These are phyloP conservation scores for Crotalus viridis DNA, from an alignment of 2,113 vertebrate species.

Conservation along the genomic window DNA sequence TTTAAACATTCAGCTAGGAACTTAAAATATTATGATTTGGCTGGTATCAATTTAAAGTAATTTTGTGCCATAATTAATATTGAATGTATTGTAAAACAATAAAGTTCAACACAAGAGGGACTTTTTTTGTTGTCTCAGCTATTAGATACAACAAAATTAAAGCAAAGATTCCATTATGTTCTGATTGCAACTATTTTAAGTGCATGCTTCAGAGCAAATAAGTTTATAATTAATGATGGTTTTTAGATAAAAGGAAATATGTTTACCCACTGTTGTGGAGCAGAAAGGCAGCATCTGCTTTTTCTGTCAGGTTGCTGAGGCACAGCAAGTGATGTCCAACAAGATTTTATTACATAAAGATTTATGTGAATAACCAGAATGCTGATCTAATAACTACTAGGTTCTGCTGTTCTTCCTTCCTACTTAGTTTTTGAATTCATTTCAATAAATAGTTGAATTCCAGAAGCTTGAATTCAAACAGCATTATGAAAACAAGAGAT, in stretches of 20 bases:
- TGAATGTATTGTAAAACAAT: not conserved
- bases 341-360: constrained; percentile 3
- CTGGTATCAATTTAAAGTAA: not conserved
- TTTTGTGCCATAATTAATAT: not conserved
- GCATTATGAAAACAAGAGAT: not conserved
- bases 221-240: not conserved
- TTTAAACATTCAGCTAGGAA: not conserved
- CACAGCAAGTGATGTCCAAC: constrained; percentile 16
- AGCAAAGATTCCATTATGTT: not conserved
- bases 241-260: not conserved
- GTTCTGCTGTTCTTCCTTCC: not conserved
- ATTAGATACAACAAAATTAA: not conserved
- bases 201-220: not conserved
- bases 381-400: constrained; percentile 6
- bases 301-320: constrained; percentile 3
- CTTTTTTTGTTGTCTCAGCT: not conserved
- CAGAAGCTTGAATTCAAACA: not conserved
- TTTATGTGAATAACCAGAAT: constrained; percentile 2
- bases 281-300: constrained; percentile 20
- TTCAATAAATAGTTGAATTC: not conserved
- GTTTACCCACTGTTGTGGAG: constrained; percentile 3
- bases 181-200: not conserved
- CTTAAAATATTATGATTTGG: not conserved
- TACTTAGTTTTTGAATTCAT: not conserved
- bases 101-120: not conserved